These are phyloP conservation scores for Cherax quadricarinatus DNA, from an alignment of 1,140 invertebrate genomes.

Conservation along the genomic window DNA sequence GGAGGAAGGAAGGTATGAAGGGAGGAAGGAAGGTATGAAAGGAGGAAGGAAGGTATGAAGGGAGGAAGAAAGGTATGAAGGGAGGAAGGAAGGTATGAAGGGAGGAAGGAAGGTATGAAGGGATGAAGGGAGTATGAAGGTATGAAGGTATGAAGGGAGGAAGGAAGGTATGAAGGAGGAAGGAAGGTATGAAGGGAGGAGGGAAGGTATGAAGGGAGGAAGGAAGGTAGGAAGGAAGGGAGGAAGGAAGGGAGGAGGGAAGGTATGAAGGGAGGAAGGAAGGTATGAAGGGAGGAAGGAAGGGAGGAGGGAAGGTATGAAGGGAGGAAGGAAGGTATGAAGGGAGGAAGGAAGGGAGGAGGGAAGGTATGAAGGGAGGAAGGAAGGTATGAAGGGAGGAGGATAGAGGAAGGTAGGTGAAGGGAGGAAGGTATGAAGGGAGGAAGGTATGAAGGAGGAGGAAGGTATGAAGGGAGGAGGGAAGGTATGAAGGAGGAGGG, in stretches of 20 bases:
- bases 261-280: neutral
- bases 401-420: too few relatives aligned
- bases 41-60: too few relatives aligned
- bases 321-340: neutral
- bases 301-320: neutral
- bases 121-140: neutral
- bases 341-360: neutral
- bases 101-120: neutral
- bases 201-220: neutral
- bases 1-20: too few relatives aligned
- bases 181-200: neutral
- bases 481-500: neutral
- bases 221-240: neutral
- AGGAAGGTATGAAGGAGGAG: neutral
- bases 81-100: neutral
- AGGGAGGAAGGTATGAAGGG: neutral
- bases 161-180: neutral
- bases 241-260: neutral
- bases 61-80: too few relatives aligned
- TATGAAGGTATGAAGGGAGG: neutral
- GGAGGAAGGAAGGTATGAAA: too few relatives aligned
- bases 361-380: neutral
- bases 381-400: neutral
- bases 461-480: neutral
- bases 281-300: neutral